Conservation (phyloP, 2,113 vertebrate species). For the Salvelinus fontinalis region DNA sequence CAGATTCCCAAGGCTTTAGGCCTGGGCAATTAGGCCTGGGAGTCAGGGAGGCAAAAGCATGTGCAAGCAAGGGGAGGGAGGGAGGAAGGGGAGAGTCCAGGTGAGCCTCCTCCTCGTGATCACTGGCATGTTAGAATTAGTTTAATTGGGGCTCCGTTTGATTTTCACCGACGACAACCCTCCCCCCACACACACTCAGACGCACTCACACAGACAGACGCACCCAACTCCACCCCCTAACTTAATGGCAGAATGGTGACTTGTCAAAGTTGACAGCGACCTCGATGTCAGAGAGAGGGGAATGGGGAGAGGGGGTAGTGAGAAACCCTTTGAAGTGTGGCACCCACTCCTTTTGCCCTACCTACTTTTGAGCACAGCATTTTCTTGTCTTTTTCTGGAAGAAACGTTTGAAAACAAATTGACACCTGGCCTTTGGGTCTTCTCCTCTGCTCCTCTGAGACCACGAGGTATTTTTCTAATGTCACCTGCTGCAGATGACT, state of each 20-base stretch:
- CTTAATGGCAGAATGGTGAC: conserved; percentile 71
- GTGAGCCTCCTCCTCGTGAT: conserved; percentile 87
- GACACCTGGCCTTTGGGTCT: conserved; percentile 31
- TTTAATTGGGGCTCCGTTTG: conserved; percentile 97
- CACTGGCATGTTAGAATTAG: conserved; percentile 93
- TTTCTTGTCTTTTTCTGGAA: conserved; percentile 36
- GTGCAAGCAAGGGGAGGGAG: conserved; percentile 61
- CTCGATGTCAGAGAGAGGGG: conserved; percentile 73
- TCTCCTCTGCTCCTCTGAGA: background rate
- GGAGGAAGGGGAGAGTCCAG: conserved; percentile 72
- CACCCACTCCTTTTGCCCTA: conserved; percentile 18
- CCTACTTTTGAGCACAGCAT: conserved; percentile 11
- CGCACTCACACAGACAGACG: conserved; percentile 20
- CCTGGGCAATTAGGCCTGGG: conserved; percentile 87
- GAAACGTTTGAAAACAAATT: conserved; percentile 31
- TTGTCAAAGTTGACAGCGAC: conserved; percentile 85
- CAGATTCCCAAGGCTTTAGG: conserved; percentile 89
- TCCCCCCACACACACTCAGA: background rate
- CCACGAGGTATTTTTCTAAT: background rate
- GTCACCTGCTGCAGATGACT: conserved; percentile 1
- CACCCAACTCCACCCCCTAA: conserved; percentile 15
- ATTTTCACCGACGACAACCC: conserved; percentile 80
- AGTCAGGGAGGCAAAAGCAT: conserved; percentile 80
- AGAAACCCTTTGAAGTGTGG: conserved; percentile 54
- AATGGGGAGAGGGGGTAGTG: conserved; percentile 47